Conservation (phyloP, 37 sponge, comb jelly and placozoan genomes). For the Aphrocallistes beatrix region DNA sequence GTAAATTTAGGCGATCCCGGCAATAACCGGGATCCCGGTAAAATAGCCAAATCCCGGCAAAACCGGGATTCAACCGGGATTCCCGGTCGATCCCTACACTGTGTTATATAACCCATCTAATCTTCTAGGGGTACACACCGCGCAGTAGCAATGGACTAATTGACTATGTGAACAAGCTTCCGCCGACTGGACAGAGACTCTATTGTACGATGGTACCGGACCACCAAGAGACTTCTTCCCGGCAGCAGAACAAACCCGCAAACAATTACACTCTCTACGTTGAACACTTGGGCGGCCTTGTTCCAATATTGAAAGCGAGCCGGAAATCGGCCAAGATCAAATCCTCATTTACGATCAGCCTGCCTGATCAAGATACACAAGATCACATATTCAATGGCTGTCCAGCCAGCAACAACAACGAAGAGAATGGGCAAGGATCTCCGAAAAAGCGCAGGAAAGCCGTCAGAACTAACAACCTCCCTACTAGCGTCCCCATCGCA, state of each 20-base stretch:
- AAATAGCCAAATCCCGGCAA: no score
- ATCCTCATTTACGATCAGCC: conserved; percentile 60
- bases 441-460: not conserved
- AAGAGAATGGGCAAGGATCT: not conserved
- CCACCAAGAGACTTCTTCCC: not conserved
- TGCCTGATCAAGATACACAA: conserved; percentile 23
- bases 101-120: conserved; percentile 44
- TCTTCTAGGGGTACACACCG: not conserved
- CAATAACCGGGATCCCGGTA: no score
- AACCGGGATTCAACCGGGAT: no score
- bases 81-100: no score
- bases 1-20: no score
- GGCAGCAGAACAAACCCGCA: conserved; percentile 36
- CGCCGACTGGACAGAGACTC: conserved; percentile 55
- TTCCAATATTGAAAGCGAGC: conserved; percentile 60
- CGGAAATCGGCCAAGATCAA: conserved; percentile 50
- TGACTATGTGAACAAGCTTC: conserved; percentile 48
- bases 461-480: not conserved
- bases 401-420: not conserved
- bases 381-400: conserved; percentile 12
- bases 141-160: conserved; percentile 30
- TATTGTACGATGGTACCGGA: conserved; percentile 71
- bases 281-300: conserved; percentile 69
- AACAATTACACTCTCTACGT: conserved; percentile 75
- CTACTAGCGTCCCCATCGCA: conserved; percentile 25